Base-by-base conservation (phyloP, 53 echinoderm and acorn worm species). In the Echinarachnius parma region DNA sequence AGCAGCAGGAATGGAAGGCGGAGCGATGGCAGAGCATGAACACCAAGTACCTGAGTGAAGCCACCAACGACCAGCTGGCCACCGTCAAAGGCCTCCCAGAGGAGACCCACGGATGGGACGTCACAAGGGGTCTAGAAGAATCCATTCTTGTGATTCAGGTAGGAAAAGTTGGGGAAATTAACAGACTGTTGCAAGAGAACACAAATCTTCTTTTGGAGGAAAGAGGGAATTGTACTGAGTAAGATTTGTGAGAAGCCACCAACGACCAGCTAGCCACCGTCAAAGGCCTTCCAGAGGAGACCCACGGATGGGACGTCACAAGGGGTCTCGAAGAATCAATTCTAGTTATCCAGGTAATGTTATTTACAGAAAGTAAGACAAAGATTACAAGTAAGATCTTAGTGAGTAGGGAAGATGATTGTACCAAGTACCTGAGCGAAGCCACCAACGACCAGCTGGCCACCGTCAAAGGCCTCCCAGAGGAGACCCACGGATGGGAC, bases 121-220 rank as follows among this genome's bases (percentile, higher is more conserved):
- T 94, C 8, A 90, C 90, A 39, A 44, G 82, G n/a, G 89, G 86
- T 4, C 78, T 94, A 32, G 75, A 94, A 55, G 89, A 94, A 16
- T 90, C 89, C 44, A 94, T 90, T 49, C 72, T 90, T 36, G 79
- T 94, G n/a, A 93, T 93, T 13, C 94, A 93, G 89, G 94, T 93
- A 53, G 78, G 46, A n/a, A n/a, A n/a, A n/a, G n/a, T n/a, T n/a
- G n/a, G n/a, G n/a, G n/a, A n/a, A n/a, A n/a, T n/a, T n/a, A n/a
- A n/a, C n/a, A n/a, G n/a, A n/a, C n/a, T n/a, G n/a, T n/a, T n/a
- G n/a, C n/a, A n/a, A n/a, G n/a, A n/a, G n/a, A n/a, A n/a, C n/a
- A n/a, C n/a, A n/a, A n/a, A n/a, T n/a, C n/a, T n/a, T n/a, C n/a
- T n/a, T n/a, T n/a, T n/a, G n/a, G n/a, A n/a, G n/a, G n/a, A n/a